These are phyloP conservation scores for Phylloscopus trochilus DNA, from an alignment of 2,113 vertebrate genomes.

Conservation along the genomic window DNA sequence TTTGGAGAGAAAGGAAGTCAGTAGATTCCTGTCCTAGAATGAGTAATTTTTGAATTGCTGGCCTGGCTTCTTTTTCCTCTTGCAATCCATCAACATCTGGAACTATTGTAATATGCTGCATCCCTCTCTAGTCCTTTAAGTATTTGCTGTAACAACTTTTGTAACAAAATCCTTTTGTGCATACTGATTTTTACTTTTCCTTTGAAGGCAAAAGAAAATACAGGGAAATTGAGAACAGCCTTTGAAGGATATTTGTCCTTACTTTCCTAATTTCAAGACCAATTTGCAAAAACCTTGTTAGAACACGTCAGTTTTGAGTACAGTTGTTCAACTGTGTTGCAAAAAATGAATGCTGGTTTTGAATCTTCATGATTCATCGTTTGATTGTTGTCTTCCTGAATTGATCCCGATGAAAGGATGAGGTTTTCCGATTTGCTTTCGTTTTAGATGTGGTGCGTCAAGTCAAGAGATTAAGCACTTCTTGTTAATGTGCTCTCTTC, in stretches of 20 bases:
- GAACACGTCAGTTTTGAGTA: not conserved
- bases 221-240: not conserved
- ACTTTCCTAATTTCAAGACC: not conserved
- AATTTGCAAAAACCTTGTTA: not conserved
- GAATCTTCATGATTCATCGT: not conserved
- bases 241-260: not conserved
- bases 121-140: not conserved
- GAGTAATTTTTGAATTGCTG: not conserved
- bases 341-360: conserved; percentile 8
- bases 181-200: not conserved
- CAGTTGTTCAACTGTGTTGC: not conserved
- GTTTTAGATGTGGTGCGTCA: not conserved
- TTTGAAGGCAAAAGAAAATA: not conserved
- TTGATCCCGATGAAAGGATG: not conserved
- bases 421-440: conserved; percentile 24
- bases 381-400: not conserved
- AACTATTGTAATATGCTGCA: not conserved
- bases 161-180: not conserved
- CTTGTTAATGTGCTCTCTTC: not conserved
- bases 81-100: not conserved
- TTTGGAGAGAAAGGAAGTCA: not conserved
- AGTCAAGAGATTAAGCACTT: not conserved
- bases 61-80: not conserved
- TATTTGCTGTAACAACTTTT: not conserved
- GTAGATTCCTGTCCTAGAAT: not conserved